Evolutionary conservation across 1,140 invertebrate genomes (phyloP).

Genomic region (Forficula auricularia): DNA sequence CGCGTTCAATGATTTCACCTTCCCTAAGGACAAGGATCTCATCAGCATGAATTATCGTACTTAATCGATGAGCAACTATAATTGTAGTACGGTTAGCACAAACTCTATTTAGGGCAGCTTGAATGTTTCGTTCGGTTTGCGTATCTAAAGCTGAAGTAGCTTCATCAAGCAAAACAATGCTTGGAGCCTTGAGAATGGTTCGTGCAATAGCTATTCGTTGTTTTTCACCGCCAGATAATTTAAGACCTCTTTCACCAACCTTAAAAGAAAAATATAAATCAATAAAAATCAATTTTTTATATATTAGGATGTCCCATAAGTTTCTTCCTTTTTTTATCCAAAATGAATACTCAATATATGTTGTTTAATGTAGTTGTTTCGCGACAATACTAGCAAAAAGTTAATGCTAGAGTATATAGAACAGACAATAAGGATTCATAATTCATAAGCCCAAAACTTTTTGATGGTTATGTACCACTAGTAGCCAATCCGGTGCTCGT

Average conservation of each 20-base stretch:
- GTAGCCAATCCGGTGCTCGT: too few relatives aligned
- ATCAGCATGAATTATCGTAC: slow-evolving; percentile 84
- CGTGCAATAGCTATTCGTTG: slow-evolving; percentile 85
- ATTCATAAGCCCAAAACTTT: too few relatives aligned
- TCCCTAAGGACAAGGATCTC: slow-evolving; percentile 80
- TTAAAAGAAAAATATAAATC: slow-evolving; percentile 18
- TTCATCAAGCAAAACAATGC: slow-evolving; percentile 78
- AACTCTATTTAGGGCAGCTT: slow-evolving; percentile 52
- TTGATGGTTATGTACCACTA: too few relatives aligned
- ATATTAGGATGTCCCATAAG: too few relatives aligned
- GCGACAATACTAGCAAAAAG: too few relatives aligned
- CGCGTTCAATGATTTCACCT: slow-evolving; percentile 78
- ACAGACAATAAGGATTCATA: too few relatives aligned
- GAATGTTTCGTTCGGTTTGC: slow-evolving; percentile 68
- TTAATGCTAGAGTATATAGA: too few relatives aligned
- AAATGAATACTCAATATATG: neutral
- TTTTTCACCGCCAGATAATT: slow-evolving; percentile 77
- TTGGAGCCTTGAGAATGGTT: slow-evolving; percentile 71
- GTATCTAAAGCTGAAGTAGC: slow-evolving; percentile 74
- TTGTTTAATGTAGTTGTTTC: too few relatives aligned
- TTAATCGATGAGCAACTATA: slow-evolving; percentile 81
- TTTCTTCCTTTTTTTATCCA: too few relatives aligned
- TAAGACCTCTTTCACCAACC: slow-evolving; percentile 63
- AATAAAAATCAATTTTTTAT: too few relatives aligned
- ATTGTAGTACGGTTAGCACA: slow-evolving; percentile 76